These are phyloP conservation scores for Germaria angustata DNA, from an alignment of 2,888 invertebrate species.

Conservation along the genomic window DNA sequence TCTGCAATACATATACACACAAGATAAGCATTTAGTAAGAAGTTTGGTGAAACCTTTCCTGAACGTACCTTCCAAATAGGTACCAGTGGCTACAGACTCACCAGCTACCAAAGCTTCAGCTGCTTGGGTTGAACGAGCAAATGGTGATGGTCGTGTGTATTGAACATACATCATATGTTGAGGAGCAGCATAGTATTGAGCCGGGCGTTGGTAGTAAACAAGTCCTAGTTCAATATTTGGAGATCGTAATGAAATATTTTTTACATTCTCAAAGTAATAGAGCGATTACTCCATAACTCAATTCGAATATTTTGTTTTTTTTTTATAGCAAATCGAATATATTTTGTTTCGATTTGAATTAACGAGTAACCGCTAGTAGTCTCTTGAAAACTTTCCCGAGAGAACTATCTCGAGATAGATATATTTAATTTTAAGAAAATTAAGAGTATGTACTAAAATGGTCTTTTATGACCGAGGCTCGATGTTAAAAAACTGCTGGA, in stretches of 20 bases:
- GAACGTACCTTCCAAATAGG: slow-evolving; percentile 77
- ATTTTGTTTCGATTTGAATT: too few species aligned
- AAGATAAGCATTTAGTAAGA: background rate
- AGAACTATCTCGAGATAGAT: too few species aligned
- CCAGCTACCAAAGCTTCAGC: slow-evolving; percentile 79
- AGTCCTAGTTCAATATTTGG: slow-evolving; percentile 70
- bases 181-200: slow-evolving; percentile 72
- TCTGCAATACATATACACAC: slow-evolving; percentile 67
- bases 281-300: too few species aligned
- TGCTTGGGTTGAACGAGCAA: slow-evolving; percentile 76
- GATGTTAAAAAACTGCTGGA: too few species aligned
- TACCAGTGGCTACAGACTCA: slow-evolving; percentile 77
- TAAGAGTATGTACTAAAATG: too few species aligned
- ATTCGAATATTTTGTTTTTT: too few species aligned
- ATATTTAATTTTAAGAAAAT: too few species aligned
- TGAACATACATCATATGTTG: slow-evolving; percentile 78
- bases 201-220: slow-evolving; percentile 77
- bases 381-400: too few species aligned
- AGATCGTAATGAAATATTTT: background rate
- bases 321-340: too few species aligned
- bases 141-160: slow-evolving; percentile 76
- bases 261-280: background rate
- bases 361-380: too few species aligned
- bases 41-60: background rate
- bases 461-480: too few species aligned